These are phyloP conservation scores for Eufriesea mexicana DNA, from an alignment of 1,140 invertebrate genomes.

Conservation along the genomic window DNA sequence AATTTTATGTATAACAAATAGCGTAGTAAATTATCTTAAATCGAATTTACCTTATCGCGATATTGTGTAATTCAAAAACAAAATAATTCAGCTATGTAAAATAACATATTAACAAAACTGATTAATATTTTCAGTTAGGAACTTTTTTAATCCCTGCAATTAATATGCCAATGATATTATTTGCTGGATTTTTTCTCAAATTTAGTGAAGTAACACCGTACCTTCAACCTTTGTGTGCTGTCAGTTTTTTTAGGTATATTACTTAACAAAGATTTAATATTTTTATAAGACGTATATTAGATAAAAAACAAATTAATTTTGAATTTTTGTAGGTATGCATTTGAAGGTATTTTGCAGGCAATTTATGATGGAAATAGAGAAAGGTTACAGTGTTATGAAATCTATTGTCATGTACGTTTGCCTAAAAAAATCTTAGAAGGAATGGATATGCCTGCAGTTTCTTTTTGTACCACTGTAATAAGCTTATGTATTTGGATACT, in stretches of 20 bases:
- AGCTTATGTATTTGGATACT: slow-evolving; percentile 72
- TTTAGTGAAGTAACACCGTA: slow-evolving; percentile 89
- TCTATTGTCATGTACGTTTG: slow-evolving; percentile 69
- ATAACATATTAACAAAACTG: background rate
- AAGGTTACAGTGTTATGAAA: slow-evolving; percentile 82
- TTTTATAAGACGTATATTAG: background rate
- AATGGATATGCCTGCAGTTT: slow-evolving; percentile 75
- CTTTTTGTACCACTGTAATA: slow-evolving; percentile 64
- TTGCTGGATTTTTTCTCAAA: slow-evolving; percentile 92
- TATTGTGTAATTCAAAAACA: background rate
- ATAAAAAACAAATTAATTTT: slow-evolving; percentile 60
- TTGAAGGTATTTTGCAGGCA: slow-evolving; percentile 89
- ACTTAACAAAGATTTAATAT: background rate
- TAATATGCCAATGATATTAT: slow-evolving; percentile 92
- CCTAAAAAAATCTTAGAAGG: slow-evolving; percentile 68
- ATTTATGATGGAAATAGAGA: slow-evolving; percentile 88
- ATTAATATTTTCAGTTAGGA: slow-evolving; percentile 84
- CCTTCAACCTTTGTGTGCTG: slow-evolving; percentile 86
- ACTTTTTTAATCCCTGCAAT: slow-evolving; percentile 91
- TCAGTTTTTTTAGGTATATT: slow-evolving; percentile 88
- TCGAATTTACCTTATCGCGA: background rate
- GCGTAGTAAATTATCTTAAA: background rate
- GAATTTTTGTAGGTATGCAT: slow-evolving; percentile 84
- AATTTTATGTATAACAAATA: slow-evolving; percentile 14
- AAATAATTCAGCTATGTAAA: background rate